phyloP scores from a whole-genome alignment of 1,140 invertebrate species.

The Nymphalis io region DNA sequence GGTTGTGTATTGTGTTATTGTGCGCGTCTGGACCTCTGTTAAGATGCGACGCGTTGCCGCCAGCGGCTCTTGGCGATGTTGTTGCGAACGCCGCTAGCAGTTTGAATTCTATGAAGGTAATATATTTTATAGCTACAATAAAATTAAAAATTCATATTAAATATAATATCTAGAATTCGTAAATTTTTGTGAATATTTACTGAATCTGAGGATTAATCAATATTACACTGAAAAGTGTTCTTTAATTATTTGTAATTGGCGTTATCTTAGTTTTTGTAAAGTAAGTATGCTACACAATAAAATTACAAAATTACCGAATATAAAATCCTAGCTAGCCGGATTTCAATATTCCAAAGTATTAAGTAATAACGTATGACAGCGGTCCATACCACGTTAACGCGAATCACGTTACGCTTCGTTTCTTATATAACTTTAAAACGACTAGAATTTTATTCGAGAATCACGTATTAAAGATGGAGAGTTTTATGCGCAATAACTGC shows the following conservation, averaged over 20 bases:
- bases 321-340: too few relatives aligned
- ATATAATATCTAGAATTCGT: too few relatives aligned
- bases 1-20: constrained; percentile 53
- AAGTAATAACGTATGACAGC: constrained; percentile 7
- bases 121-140: background rate
- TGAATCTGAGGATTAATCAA: too few relatives aligned
- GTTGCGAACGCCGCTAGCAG: constrained; percentile 81
- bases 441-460: constrained; percentile 8
- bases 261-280: too few relatives aligned
- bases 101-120: constrained; percentile 82
- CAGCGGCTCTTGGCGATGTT: constrained; percentile 81
- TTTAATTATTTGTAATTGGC: too few relatives aligned
- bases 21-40: constrained; percentile 27
- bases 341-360: background rate
- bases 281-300: too few relatives aligned
- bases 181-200: too few relatives aligned
- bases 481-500: background rate
- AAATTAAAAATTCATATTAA: too few relatives aligned
- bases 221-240: too few relatives aligned
- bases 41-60: constrained; percentile 70
- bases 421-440: constrained; percentile 18
- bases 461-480: background rate
- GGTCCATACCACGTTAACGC: constrained; percentile 5
- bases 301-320: too few relatives aligned
- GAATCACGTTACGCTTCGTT: constrained; percentile 13